phyloP scores from a whole-genome alignment of 2,797 vertebrate genomes.

The Pipistrellus nathusii region DNA sequence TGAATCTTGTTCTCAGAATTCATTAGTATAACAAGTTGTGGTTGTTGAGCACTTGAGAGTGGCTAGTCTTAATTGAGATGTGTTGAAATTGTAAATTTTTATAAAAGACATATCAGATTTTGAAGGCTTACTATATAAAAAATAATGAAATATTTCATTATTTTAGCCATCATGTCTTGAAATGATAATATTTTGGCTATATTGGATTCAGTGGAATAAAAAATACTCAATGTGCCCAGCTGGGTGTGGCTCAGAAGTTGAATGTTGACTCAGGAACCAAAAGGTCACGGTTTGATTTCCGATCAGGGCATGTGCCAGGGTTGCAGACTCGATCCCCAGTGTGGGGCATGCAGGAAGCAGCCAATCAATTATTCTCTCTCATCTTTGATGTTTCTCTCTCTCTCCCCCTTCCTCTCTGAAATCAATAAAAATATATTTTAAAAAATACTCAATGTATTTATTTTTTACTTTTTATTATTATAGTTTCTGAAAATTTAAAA shows the following conservation, averaged over 20 bases:
- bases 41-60: neutral
- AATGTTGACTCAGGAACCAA: no score
- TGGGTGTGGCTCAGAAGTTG: no score
- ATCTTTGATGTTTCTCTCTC: no score
- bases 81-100: neutral
- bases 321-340: no score
- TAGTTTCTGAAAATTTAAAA: neutral
- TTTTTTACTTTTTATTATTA: neutral
- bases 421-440: no score
- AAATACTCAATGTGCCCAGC: neutral
- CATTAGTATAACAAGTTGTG: neutral
- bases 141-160: slow-evolving; percentile 40
- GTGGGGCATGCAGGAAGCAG: no score
- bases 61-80: neutral
- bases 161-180: neutral
- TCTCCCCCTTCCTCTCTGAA: no score
- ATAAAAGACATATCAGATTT: neutral
- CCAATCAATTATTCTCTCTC: no score
- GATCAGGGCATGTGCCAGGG: no score
- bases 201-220: slow-evolving; percentile 45
- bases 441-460: neutral
- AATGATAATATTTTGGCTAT: slow-evolving; percentile 32
- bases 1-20: neutral
- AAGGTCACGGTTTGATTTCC: no score
- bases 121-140: slow-evolving; percentile 10